Evolutionary conservation across 2,113 vertebrate genomes (phyloP), one percentile per base, ranked within the genome.

Genomic region (Rhinoptilus africanus): DNA sequence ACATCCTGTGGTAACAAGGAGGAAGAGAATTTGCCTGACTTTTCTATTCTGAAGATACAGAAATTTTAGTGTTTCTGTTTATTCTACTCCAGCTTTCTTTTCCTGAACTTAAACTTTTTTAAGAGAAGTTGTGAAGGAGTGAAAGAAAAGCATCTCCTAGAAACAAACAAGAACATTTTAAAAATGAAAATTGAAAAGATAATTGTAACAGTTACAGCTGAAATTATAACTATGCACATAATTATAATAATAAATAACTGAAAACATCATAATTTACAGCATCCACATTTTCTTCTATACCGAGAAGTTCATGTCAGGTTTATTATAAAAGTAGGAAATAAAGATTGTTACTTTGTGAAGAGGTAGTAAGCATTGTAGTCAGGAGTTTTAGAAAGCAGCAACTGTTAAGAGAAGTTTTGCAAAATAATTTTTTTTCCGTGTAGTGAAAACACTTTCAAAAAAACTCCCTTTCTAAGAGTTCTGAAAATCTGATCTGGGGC

Each of bases 391-490:
- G 16, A 82, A 89, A 93, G 12, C 5, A 62, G 3, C 6, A 88
- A 32, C 32, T 35, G 26, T 45, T 81, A 57, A 35, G 12, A 66
- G 20, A 75, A 79, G 14, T 6, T 84, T 51, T 59, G 28, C 24
- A 53, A 81, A 85, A 53, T 34, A 48, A 6, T 28, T 80, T 60
- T 41, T 5, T 51, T 92, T 63, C 24, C 5, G 24, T 48, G 26
- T 8, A 63, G 5, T 35, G 14, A 89, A 67, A 75, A 50, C 2
- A n/a, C 13, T 88, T 76, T 54, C 51, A 45, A 51, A 72, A 63
- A 24, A 71, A 41, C 3, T 54, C 0, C 0, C 1, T 10, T 2
- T 45, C 12, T 62, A 67, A n/a, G 9, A 45, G 11, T 69, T 81
- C 35, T 78, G n/a, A 74, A 93, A 89, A 81, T 78, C n/a, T 51